Conservation (phyloP, 2,113 vertebrate genomes). For the Macrotis lagotis region DNA sequence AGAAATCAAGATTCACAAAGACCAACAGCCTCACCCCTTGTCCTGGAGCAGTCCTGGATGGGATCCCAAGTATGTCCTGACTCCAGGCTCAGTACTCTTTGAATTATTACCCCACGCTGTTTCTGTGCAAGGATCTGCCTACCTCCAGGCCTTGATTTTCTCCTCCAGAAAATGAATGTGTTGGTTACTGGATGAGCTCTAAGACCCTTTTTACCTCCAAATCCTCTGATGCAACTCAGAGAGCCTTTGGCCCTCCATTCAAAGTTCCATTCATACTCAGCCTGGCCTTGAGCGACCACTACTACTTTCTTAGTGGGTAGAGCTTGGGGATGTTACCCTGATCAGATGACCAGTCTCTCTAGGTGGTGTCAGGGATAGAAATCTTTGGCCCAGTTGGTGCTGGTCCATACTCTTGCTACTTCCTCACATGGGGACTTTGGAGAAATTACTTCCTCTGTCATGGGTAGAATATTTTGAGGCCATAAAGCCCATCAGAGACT, state of each 20-base stretch:
- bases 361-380: background rate
- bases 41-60: background rate
- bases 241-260: background rate
- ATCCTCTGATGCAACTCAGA: background rate
- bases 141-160: background rate
- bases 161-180: background rate
- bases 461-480: background rate
- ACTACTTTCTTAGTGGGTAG: background rate
- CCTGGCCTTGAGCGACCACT: background rate
- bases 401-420: background rate
- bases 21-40: background rate
- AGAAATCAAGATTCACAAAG: background rate
- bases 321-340: background rate
- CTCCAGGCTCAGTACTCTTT: background rate
- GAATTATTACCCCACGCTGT: rapidly evolving
- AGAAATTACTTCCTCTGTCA: background rate
- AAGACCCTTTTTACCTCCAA: background rate
- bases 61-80: background rate
- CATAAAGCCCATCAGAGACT: background rate
- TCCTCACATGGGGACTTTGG: background rate
- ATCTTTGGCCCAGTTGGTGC: background rate
- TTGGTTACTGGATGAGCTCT: background rate
- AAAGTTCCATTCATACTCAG: background rate
- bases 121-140: background rate
- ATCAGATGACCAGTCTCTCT: background rate